Evolutionary conservation across 2,113 vertebrate genomes (phyloP).

Genomic region (Panurus biarmicus): DNA sequence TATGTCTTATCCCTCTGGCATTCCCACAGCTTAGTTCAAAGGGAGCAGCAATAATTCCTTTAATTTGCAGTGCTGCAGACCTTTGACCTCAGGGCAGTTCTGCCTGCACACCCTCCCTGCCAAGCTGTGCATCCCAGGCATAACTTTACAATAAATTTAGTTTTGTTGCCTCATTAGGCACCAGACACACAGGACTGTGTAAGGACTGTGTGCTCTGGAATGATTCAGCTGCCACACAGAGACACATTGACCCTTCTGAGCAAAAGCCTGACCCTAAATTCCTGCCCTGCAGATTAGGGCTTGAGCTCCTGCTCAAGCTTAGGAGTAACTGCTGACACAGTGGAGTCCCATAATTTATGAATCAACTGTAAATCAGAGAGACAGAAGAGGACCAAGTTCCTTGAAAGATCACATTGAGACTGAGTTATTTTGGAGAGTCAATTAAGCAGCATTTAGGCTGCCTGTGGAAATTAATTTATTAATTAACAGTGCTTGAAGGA

Average conservation of each 20-base stretch:
- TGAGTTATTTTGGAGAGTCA: conserved; percentile 1
- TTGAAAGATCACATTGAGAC: conserved; percentile 1
- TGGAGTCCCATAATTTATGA: background rate
- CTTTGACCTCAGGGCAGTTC: background rate
- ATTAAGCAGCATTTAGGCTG: background rate
- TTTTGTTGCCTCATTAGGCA: conserved; percentile 22
- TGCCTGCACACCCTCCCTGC: background rate
- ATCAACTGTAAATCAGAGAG: background rate
- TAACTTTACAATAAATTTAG: background rate
- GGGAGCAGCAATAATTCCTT: background rate
- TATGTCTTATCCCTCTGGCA: background rate
- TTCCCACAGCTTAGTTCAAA: background rate
- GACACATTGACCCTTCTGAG: background rate
- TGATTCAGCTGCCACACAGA: background rate
- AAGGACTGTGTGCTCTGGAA: background rate
- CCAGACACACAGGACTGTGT: background rate
- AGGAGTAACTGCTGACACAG: background rate
- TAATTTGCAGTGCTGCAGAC: background rate
- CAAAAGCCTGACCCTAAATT: background rate
- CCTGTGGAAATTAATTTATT: background rate
- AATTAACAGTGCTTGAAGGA: background rate
- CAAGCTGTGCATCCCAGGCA: background rate
- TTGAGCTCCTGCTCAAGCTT: background rate
- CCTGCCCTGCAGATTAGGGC: background rate
- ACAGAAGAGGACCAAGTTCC: background rate